Conservation (phyloP, 2,113 vertebrate genomes). For the Serilophus lunatus region DNA sequence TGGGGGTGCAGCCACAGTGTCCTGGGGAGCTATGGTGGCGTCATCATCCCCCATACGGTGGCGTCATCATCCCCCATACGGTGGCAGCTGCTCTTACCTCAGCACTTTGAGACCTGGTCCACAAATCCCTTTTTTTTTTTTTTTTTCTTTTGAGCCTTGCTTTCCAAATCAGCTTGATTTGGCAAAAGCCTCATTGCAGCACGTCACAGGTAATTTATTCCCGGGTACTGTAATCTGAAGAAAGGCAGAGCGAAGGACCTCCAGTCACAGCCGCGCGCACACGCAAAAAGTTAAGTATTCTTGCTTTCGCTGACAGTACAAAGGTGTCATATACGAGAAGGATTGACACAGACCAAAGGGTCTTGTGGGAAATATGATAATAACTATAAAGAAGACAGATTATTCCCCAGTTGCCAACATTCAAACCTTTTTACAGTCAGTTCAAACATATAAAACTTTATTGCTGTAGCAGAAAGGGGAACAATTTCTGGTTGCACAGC, state of each 20-base stretch:
- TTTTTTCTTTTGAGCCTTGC: background rate
- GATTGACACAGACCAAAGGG: constrained; percentile 87
- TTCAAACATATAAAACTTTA: constrained; percentile 99
- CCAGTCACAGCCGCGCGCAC: constrained; percentile 52
- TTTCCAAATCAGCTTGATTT: constrained; percentile 63
- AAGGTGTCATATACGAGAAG: constrained; percentile 87
- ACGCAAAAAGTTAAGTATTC: constrained; percentile 75
- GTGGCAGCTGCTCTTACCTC: background rate
- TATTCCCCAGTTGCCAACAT: constrained; percentile 95
- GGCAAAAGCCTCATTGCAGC: constrained; percentile 67
- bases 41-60: background rate
- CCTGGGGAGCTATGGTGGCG: background rate
- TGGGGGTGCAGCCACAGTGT: background rate
- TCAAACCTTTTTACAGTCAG: constrained; percentile 95
- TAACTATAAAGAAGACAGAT: constrained; percentile 95
- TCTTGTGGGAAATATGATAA: constrained; percentile 92
- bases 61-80: too few relatives aligned
- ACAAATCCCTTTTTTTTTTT: background rate
- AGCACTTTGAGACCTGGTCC: background rate
- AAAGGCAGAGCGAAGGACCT: constrained; percentile 74
- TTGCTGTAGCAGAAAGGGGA: constrained; percentile 92
- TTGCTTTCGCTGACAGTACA: constrained; percentile 84
- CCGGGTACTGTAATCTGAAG: constrained; percentile 75
- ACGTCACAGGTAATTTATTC: constrained; percentile 79
- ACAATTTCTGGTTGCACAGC: constrained; percentile 84